Evolutionary conservation across 2,797 vertebrate genomes (phyloP).

Genomic region (Smutsia gigantea): DNA sequence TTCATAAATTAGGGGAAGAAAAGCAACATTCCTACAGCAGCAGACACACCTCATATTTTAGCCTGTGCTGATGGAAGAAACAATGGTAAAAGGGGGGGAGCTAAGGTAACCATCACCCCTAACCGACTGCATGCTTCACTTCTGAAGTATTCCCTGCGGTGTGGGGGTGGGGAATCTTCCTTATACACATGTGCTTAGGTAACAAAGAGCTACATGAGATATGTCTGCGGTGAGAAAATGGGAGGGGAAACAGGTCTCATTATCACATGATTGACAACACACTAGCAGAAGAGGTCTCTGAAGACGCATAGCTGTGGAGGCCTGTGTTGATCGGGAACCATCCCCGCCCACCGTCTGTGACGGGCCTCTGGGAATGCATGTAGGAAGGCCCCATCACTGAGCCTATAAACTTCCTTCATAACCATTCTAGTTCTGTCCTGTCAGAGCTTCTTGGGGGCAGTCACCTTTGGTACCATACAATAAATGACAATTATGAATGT

Average conservation of each 20-base stretch:
- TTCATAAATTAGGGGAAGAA: not conserved
- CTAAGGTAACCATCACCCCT: constrained; percentile 44
- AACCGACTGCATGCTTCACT: constrained; percentile 12
- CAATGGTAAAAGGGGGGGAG: constrained; percentile 38
- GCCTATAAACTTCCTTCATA: not conserved
- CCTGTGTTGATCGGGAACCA: constrained; percentile 55
- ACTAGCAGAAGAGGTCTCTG: constrained; percentile 43
- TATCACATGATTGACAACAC: not conserved
- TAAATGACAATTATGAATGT: constrained; percentile 62
- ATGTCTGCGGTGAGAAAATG: constrained; percentile 54
- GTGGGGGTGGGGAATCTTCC: constrained; percentile 24
- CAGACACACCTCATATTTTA: constrained; percentile 61
- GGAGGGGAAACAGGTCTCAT: constrained; percentile 32
- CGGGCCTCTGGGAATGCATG: not conserved
- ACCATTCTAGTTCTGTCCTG: not conserved
- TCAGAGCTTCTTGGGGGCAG: constrained; percentile 46
- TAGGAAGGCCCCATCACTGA: not conserved
- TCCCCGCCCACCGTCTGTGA: not conserved
- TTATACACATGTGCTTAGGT: constrained; percentile 53
- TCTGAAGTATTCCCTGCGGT: constrained; percentile 69
- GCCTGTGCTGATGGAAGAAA: constrained; percentile 41
- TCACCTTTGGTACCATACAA: constrained; percentile 41
- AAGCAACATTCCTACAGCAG: constrained; percentile 31
- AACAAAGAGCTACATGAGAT: constrained; percentile 44
- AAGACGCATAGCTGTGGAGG: constrained; percentile 22